Evolutionary conservation across 2,113 vertebrate species (phyloP).

Genomic region (Coregonus clupeaformis): DNA sequence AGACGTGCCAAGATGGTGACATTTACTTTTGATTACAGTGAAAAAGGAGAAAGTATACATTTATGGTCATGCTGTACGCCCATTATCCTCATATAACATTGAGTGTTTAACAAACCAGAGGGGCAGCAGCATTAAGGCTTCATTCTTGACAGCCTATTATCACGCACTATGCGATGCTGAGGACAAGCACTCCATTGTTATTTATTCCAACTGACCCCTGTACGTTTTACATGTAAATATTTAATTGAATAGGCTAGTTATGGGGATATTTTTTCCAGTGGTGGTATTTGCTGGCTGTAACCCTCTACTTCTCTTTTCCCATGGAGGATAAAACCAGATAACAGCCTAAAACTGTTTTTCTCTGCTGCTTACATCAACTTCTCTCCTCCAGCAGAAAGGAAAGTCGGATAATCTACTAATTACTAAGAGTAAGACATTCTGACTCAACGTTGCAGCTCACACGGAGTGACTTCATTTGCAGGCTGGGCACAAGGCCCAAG

Average conservation of each 20-base stretch:
- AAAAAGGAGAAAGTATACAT: not conserved
- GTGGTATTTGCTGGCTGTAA: too few species aligned
- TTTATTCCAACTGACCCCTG: not conserved
- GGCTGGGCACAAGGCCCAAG: not conserved
- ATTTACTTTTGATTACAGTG: not conserved
- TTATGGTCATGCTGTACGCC: not conserved
- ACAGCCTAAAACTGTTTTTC: not conserved
- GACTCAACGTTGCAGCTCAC: not conserved
- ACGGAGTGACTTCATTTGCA: not conserved
- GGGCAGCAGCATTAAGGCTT: not conserved
- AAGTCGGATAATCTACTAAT: conserved; percentile 4
- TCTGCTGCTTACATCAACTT: not conserved
- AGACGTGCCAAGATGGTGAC: not conserved
- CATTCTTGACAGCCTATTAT: not conserved
- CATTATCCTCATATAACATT: not conserved
- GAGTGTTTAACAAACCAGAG: not conserved
- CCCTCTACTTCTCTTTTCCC: too few species aligned
- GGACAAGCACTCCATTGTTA: not conserved
- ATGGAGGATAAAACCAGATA: too few species aligned
- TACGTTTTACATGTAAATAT: conserved; percentile 17
- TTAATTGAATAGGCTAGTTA: conserved; percentile 2
- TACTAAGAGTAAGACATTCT: not conserved
- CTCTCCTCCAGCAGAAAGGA: not conserved
- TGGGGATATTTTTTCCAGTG: not conserved
- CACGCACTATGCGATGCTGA: not conserved